Evolutionary conservation across 92 coral and sea anemone species (phyloP).

Genomic region (Hydrozoanthus gracilis): DNA sequence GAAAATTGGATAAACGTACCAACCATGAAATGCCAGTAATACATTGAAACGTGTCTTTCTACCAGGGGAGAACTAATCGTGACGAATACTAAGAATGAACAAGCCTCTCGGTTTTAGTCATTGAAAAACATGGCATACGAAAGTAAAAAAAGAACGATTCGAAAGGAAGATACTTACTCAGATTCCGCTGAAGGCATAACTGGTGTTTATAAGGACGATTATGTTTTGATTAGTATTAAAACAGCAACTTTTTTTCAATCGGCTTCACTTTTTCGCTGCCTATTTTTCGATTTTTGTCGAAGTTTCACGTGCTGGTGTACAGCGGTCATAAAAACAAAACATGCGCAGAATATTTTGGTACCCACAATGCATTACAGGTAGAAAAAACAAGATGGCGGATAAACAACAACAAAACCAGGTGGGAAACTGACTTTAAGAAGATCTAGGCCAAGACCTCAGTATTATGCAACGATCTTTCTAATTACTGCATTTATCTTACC

Average conservation of each 20-base stretch:
- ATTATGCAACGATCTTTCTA: too few species aligned
- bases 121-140: not conserved
- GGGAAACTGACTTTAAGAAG: too few species aligned
- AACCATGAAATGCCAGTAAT: too few species aligned
- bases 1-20: too few species aligned
- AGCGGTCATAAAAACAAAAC: slow-evolving; percentile 10
- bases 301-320: slow-evolving; percentile 19
- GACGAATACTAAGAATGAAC: too few species aligned
- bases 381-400: slow-evolving; percentile 24
- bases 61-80: too few species aligned
- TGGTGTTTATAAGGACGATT: not conserved
- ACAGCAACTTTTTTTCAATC: not conserved
- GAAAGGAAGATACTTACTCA: slow-evolving; percentile 1
- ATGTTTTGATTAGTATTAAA: not conserved
- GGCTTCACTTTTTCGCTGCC: not conserved
- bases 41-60: too few species aligned
- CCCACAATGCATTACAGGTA: slow-evolving; percentile 14
- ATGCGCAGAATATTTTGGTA: not conserved
- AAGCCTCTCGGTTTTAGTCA: not conserved
- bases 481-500: too few species aligned
- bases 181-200: slow-evolving; percentile 19
- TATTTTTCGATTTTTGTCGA: too few species aligned
- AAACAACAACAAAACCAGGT: not conserved
- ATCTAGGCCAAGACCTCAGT: too few species aligned
- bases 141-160: not conserved